phyloP scores from a whole-genome alignment of 2,888 invertebrate species.

The Eupithecia exiguata region DNA sequence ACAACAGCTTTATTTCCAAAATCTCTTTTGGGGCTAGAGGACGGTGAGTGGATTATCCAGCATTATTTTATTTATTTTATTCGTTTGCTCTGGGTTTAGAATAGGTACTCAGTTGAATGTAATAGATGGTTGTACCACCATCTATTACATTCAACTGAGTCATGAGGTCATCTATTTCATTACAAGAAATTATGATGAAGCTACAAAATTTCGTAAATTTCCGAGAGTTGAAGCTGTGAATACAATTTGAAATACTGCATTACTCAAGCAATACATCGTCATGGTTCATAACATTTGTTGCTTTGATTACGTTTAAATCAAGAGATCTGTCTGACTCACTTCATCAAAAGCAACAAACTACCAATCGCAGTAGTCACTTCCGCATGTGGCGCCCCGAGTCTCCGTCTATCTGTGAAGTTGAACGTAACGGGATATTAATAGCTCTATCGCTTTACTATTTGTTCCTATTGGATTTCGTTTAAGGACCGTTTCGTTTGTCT shows the following conservation, averaged over 20 bases:
- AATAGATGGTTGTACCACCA: too few species aligned
- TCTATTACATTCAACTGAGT: too few species aligned
- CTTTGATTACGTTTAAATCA: slow-evolving; percentile 1
- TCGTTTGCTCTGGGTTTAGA: not conserved
- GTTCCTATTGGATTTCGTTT: slow-evolving; percentile 33
- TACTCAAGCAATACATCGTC: slow-evolving; percentile 5
- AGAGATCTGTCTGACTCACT: not conserved
- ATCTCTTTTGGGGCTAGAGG: not conserved
- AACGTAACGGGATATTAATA: slow-evolving; percentile 37
- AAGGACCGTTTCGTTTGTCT: slow-evolving; percentile 18
- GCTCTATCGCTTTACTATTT: slow-evolving; percentile 25
- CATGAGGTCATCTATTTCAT: too few species aligned
- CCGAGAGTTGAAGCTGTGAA: not conserved
- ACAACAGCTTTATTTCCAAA: not conserved
- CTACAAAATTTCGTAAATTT: not conserved
- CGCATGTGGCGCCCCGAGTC: slow-evolving; percentile 30
- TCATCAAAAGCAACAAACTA: not conserved
- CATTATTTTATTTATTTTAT: not conserved
- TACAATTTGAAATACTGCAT: not conserved
- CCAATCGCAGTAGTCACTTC: slow-evolving; percentile 32
- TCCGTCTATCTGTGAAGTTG: slow-evolving; percentile 27
- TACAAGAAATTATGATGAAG: too few species aligned
- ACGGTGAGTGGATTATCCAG: not conserved
- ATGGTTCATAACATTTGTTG: slow-evolving; percentile 1
- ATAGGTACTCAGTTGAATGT: not conserved